A percentile compares a stretch with the other conserved stretches of the same genome.
Conservation (phyloP, 2,113 vertebrate genomes). For the Platanista minor region DNA sequence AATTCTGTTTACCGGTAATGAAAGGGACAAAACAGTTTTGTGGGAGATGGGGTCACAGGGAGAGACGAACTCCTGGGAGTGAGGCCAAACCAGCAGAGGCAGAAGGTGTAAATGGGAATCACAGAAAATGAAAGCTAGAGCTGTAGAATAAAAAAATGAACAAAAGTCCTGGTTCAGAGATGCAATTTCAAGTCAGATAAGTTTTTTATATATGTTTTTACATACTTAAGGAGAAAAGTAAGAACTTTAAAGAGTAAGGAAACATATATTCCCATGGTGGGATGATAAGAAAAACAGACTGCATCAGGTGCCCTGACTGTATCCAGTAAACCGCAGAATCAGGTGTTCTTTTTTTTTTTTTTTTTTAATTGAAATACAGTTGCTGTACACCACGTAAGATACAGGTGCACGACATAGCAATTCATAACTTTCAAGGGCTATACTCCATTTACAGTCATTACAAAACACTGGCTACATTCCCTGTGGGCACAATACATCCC, state of each 20-base stretch:
- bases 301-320: neutral
- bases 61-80: neutral
- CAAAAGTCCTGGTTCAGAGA: neutral
- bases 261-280: neutral
- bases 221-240: neutral
- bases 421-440: neutral
- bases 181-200: neutral
- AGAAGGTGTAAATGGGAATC: neutral
- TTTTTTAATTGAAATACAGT: neutral
- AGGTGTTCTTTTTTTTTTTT: neutral
- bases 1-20: neutral
- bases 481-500: no score
- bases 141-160: neutral
- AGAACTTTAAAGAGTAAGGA: neutral
- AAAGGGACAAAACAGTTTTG: neutral
- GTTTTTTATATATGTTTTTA: neutral
- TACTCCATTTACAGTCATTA: neutral
- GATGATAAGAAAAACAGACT: neutral
- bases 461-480: neutral
- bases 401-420: neutral
- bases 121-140: neutral
- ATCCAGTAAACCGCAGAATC: neutral
- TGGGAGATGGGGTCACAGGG: neutral
- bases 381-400: neutral
- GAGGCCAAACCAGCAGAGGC: neutral